phyloP scores from a whole-genome alignment of 2,113 vertebrate genomes.

The Microtus pennsylvanicus region DNA sequence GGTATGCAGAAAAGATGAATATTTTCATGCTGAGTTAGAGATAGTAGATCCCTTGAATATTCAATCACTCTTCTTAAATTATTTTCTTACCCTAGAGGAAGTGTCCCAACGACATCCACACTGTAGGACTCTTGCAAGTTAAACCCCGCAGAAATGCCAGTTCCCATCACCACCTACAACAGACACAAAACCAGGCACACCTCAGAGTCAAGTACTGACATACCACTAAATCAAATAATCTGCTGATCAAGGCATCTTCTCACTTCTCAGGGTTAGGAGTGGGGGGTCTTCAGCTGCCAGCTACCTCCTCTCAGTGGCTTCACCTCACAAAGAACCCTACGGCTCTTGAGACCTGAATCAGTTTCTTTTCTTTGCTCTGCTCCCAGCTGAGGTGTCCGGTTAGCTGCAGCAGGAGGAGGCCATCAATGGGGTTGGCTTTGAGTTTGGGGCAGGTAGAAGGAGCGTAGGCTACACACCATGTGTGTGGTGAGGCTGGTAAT shows the following conservation, averaged over 20 bases:
- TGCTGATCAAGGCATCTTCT: not conserved
- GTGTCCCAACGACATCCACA: conserved; percentile 93
- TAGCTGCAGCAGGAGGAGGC: not conserved
- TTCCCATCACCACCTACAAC: conserved; percentile 93
- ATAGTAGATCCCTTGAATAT: not conserved
- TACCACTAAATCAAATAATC: not conserved
- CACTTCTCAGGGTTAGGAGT: not conserved
- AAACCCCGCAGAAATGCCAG: conserved; percentile 93
- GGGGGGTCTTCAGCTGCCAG: not conserved
- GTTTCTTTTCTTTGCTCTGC: not conserved
- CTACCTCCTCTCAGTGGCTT: not conserved
- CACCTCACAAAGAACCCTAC: not conserved
- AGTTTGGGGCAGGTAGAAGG: not conserved
- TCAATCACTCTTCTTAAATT: conserved; percentile 28
- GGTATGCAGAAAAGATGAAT: not conserved
- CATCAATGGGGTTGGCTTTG: not conserved
- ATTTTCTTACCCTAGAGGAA: conserved; percentile 93
- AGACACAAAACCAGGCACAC: conserved; percentile 44
- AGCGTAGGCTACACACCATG: not conserved
- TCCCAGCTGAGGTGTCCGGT: not conserved
- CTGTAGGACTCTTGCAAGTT: conserved; percentile 88
- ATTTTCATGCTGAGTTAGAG: conserved; percentile 16
- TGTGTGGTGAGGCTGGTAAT: not conserved
- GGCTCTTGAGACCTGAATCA: not conserved
- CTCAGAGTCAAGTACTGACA: not conserved